Base-by-base conservation (phyloP, 2,888 invertebrate species). In the Lasioglossum malachurum region DNA sequence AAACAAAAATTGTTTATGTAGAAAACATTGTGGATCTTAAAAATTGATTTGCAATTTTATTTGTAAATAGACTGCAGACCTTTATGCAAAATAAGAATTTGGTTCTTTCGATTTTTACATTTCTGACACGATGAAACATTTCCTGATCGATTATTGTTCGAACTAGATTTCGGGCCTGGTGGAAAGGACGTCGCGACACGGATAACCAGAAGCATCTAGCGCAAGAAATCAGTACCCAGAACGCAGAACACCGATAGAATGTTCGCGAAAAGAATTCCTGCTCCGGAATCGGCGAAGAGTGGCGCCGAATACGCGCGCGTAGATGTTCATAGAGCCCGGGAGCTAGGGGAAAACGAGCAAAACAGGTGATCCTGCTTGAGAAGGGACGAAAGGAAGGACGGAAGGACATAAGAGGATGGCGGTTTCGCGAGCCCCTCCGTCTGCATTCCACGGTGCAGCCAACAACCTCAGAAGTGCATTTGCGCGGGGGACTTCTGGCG, bases 371-470 rank as follows among this genome's bases (percentile, higher is more conserved):
- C 38, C 31, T 8, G 67, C 7, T 31, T n/a, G 74, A 46, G 71
- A 60, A 27, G 74, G 74, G 60, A 80, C 73, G 80, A 84, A 82
- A 84, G 86, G 81, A 87, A 83, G 82, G 91, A 87, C 87, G 85
- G 81, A 87, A 83, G 82, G 91, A 87, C 87, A 88, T 89, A 90
- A 85, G 85, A 87, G 89, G 87, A 88, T 79, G 78, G 82, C 78
- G 88, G 90, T 92, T 93, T 93, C 92, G 90, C 89, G 88, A 88
- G 84, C 84, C 85, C 83, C 88, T 78, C 90, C 84, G 92, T 91
- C 93, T 93, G 93, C 93, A 93, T 94, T 94, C 93, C 92, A 89
- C 83, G 83, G 84, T 78, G 90, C 90, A 93, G 93, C 89, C 93
- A 93, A 93, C 90, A 93, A 93, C 93, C 93, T 93, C 90, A 78